Base-by-base conservation (phyloP, 2,113 vertebrate species). In the Zosterops pallidus region DNA sequence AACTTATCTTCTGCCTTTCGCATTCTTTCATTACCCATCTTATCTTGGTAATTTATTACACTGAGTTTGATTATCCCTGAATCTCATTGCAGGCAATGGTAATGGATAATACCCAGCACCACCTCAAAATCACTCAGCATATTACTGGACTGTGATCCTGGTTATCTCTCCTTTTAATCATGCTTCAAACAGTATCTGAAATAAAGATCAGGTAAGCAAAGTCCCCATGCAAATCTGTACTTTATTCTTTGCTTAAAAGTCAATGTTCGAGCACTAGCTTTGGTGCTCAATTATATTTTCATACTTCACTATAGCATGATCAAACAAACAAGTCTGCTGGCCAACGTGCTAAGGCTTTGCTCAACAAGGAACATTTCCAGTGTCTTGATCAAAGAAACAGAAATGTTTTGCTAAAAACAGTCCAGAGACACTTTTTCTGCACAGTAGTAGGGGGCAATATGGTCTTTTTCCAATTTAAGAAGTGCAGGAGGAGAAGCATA, bases 201-300 rank as follows among this genome's bases (percentile, higher is more conserved):
- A 77, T 53, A 75, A 88, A 37, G 26, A 47, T 35, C 11, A 80
- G 31, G 56, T 64, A 91, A 95, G 74, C 46, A 89, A 63, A 83
- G 53, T 75, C 22, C 19, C 9, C 26, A 18, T 20, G 24, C 8
- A 77, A 88, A 83, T 50, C 56, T 90, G 81, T 44, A 95, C 78
- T 96, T 96, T 84, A 86, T 78, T 90, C 68, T 92, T 69, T 80
- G 75, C 52, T 89, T 85, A 75, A 47, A 91, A 92, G 75, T 44
- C 72, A 83, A 12, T 20, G 50, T 37, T 75, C 47, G 77, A 88
- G 44, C 39, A 90, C 41, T 37, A 37, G 7, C 67, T 88, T 74
- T 44, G 75, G 35, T 29, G 17, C 29, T 83, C 56, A 33, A 13
- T 59, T 2, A 1, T 55, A 83, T 91, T 53, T 85, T 75, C n/a